Conservation (phyloP, 2,888 invertebrate genomes). For the Drosophila gaucha region DNA sequence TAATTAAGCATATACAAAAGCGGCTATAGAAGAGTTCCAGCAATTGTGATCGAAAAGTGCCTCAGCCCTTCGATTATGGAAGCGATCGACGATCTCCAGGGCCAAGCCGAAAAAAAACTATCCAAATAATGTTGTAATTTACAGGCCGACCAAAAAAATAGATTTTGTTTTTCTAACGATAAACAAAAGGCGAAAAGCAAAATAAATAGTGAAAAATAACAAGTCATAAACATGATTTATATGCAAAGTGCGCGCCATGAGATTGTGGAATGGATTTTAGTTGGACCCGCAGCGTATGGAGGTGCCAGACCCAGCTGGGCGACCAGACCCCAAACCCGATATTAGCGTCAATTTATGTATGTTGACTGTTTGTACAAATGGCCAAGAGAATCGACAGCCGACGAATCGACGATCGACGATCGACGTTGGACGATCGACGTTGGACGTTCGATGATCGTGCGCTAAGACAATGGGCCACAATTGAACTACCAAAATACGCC, state of each 20-base stretch:
- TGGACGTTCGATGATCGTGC: slow-evolving; percentile 37
- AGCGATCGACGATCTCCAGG: slow-evolving; percentile 42
- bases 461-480: slow-evolving; percentile 72
- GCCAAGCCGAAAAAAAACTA: slow-evolving; percentile 35
- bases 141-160: slow-evolving; percentile 27
- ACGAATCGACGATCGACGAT: not conserved
- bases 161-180: slow-evolving; percentile 49
- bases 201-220: slow-evolving; percentile 79
- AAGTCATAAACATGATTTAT: slow-evolving; percentile 81
- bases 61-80: slow-evolving; percentile 1
- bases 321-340: slow-evolving; percentile 49
- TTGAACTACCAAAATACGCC: slow-evolving; percentile 80
- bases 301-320: slow-evolving; percentile 22
- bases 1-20: slow-evolving; percentile 53
- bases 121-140: slow-evolving; percentile 73
- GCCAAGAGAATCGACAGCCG: slow-evolving; percentile 11
- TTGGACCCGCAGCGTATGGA: slow-evolving; percentile 4
- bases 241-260: slow-evolving; percentile 74
- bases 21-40: slow-evolving; percentile 21
- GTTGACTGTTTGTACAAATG: slow-evolving; percentile 71
- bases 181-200: slow-evolving; percentile 69
- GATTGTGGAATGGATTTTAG: slow-evolving; percentile 23
- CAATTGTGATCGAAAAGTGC: slow-evolving; percentile 4
- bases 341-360: slow-evolving; percentile 79
- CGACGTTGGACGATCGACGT: slow-evolving; percentile 3